Evolutionary conservation across 2,888 invertebrate genomes (phyloP), one percentile per base, ranked within the genome.

Genomic region (Spodoptera picta): DNA sequence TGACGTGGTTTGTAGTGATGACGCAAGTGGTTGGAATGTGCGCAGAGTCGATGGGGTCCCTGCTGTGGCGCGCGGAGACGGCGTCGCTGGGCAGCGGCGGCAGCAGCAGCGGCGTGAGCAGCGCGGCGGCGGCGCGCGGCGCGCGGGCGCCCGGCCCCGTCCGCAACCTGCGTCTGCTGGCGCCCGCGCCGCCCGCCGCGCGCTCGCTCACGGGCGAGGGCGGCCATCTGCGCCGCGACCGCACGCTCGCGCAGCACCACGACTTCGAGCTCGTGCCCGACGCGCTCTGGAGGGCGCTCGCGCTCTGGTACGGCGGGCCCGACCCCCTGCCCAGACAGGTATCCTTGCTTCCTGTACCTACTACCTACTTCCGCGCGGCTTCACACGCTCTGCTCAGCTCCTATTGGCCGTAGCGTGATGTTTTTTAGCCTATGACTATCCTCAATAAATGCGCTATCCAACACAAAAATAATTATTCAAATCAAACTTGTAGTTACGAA

Each of bases 231-330:
- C 97, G 97, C 73, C 95, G 96, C 45, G 97, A 97, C 89, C 95
- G 96, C 31, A 96, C 97, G 45, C 92, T 98, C 63, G 95, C 96
- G n/a, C 96, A 97, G 85, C 97, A 96, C 75, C 95, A 97, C 64
- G 98, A 98, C 95, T 98, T 98, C 93, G 97, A 98, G 92, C 93
- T 98, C 51, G 95, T 98, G 54, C 98, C 98, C 1, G 98, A 98
- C 84, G 96, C 97, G 49, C 92, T 98, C 75, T 98, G 98, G 98
- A 96, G 97, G 70, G 98, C 98, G 1, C 90, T 98, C 12, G 96
- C 97, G 68, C 95, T 96, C 73, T 98, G 98, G 98, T 97, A 98
- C 92, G 97, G 97, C 27, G 96, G 96, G 10, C 97, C 97, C 4
- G 91, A 96, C 66, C 97, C 98, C 5, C 92, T 98, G 73, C 98